A percentile compares a stretch with the other conserved stretches of the same genome.
Evolutionary conservation across 2,888 invertebrate species (phyloP).

Genomic region (Amitus sp.): DNA sequence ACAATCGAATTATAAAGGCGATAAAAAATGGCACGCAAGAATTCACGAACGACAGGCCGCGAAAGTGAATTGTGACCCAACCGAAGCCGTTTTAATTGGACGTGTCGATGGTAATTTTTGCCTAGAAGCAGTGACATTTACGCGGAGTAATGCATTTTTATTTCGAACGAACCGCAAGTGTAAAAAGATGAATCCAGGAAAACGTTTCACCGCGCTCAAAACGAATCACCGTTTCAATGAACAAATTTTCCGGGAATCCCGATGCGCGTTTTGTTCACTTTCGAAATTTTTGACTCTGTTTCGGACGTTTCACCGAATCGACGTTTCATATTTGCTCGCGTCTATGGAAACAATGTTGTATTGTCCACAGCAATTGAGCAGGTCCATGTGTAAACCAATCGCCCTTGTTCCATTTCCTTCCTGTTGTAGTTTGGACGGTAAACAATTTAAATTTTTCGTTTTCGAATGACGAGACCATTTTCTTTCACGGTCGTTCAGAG

Average conservation of each 20-base stretch:
- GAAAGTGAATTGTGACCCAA: slow-evolving; percentile 13
- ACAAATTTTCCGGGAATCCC: background rate
- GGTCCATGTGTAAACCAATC: slow-evolving; percentile 17
- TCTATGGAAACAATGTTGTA: slow-evolving; percentile 1
- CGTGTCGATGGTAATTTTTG: slow-evolving; percentile 22
- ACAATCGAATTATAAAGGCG: slow-evolving; percentile 24
- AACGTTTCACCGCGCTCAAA: background rate
- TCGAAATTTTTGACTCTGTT: background rate
- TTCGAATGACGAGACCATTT: slow-evolving; percentile 35
- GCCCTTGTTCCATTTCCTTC: slow-evolving; percentile 27
- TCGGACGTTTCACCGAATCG: background rate
- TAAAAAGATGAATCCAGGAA: background rate
- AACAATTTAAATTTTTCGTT: slow-evolving; percentile 39
- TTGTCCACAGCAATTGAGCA: background rate
- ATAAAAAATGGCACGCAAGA: slow-evolving; percentile 33
- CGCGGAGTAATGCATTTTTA: background rate
- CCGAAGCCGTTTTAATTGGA: slow-evolving; percentile 34
- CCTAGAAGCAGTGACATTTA: slow-evolving; percentile 18
- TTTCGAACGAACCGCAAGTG: background rate
- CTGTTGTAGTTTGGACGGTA: slow-evolving; percentile 28
- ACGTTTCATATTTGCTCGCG: too few species aligned
- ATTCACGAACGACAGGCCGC: slow-evolving; percentile 24
- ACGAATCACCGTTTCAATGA: background rate
- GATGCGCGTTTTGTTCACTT: background rate
- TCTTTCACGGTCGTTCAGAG: slow-evolving; percentile 27